phyloP scores from a whole-genome alignment of 2,888 invertebrate genomes.

The Pseudanteris insignis region DNA sequence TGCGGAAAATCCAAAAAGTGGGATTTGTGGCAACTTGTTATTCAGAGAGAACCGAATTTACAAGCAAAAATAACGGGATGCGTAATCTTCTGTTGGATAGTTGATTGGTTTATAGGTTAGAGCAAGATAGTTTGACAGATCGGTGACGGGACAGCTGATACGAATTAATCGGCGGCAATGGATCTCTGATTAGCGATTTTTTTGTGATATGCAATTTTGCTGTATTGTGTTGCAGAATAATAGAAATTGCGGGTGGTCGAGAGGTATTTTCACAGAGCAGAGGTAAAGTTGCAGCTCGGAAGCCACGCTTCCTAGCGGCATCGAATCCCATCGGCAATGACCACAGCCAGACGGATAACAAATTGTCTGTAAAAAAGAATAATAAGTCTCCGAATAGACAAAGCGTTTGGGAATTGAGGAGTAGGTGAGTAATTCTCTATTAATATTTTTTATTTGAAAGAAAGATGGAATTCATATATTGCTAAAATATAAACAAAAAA shows the following conservation, averaged over 20 bases:
- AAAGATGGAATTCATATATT: too few relatives aligned
- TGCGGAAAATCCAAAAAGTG: too few relatives aligned
- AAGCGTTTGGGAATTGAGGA: slow-evolving; percentile 71
- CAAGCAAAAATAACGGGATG: slow-evolving; percentile 9
- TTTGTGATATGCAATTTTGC: not conserved
- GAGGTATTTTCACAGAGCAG: slow-evolving; percentile 86
- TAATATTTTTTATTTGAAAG: too few relatives aligned
- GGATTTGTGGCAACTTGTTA: too few relatives aligned
- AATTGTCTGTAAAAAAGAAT: slow-evolving; percentile 64
- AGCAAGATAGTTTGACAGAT: slow-evolving; percentile 18
- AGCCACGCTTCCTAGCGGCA: slow-evolving; percentile 70
- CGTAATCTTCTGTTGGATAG: slow-evolving; percentile 2
- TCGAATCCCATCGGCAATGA: slow-evolving; percentile 63
- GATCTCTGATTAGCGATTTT: not conserved
- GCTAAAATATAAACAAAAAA: too few relatives aligned
- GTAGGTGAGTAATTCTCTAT: slow-evolving; percentile 60
- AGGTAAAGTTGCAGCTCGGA: slow-evolving; percentile 77
- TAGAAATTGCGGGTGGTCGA: slow-evolving; percentile 82
- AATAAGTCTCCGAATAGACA: slow-evolving; percentile 69
- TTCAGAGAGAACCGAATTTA: too few relatives aligned
- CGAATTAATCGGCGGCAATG: not conserved
- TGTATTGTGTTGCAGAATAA: slow-evolving; percentile 69
- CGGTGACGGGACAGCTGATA: slow-evolving; percentile 16
- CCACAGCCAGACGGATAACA: slow-evolving; percentile 64
- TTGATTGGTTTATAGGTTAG: slow-evolving; percentile 15